Percentiles rank a stretch among this genome's conserved stretches.
phyloP scores from a whole-genome alignment of 2,797 vertebrate species.

The Cottoperca gobio region DNA sequence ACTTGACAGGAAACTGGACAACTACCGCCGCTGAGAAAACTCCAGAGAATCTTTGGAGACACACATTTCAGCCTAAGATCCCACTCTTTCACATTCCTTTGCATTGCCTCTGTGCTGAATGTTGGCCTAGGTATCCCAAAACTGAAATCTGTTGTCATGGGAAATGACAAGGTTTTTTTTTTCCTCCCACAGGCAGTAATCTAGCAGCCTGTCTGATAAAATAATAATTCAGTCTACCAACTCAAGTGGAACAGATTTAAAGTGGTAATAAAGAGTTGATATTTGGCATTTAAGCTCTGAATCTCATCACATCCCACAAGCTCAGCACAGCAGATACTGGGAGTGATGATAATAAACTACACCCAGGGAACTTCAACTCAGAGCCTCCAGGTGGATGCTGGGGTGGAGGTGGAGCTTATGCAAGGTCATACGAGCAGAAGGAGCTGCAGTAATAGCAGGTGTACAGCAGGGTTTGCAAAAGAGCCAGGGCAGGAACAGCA shows the following conservation, averaged over 20 bases:
- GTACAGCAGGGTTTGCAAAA: not conserved
- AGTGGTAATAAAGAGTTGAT: conserved; percentile 9
- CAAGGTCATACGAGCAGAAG: conserved; percentile 14
- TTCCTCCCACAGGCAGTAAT: not conserved
- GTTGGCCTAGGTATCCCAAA: conserved; percentile 7
- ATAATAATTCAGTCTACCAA: not conserved
- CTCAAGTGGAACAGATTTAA: conserved; percentile 19
- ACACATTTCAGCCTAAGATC: conserved; percentile 2
- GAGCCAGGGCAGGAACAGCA: not conserved
- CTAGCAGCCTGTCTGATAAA: not conserved
- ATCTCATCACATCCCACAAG: conserved; percentile 9
- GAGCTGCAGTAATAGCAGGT: not conserved
- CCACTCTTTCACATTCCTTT: not conserved
- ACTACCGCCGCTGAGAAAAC: conserved; percentile 11
- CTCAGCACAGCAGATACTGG: not conserved
- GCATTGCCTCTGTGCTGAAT: conserved; percentile 4
- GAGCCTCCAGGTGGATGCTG: conserved; percentile 27
- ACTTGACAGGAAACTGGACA: conserved; percentile 47
- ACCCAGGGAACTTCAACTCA: not conserved
- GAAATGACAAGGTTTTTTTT: conserved; percentile 4
- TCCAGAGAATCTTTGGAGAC: conserved; percentile 9
- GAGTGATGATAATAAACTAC: conserved; percentile 7
- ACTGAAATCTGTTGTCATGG: conserved; percentile 13
- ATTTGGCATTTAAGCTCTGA: conserved; percentile 14
- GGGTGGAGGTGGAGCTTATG: conserved; percentile 17